Base-by-base conservation (phyloP, 2,888 invertebrate species). In the Lasioglossum pauxillum region DNA sequence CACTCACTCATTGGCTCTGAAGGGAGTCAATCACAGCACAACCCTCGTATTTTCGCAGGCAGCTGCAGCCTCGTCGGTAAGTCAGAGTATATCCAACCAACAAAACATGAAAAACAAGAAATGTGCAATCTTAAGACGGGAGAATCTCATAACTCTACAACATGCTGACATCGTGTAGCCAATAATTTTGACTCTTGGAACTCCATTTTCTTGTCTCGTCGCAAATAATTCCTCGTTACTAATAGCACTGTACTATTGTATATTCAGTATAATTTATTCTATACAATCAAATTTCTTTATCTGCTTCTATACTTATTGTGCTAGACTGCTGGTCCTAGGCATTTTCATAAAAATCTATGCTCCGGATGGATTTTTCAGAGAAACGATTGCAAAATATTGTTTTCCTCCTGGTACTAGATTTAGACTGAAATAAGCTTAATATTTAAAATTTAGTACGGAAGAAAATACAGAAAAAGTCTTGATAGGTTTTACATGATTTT, bases 21-120 rank as follows among this genome's bases (percentile, higher is more conserved):
- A 93, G 94, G 93, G 94, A 94, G 94, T 93, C 93, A 93, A 93
- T 93, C 92, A 93, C 93, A 93, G 93, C 93, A 94, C 94, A 94
- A 89, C 93, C 92, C 93, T 94, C 93, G 92, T 93, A 92, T 92
- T 94, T 92, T 94, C 93, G 90, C 93, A 93, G 92, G 93, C 93
- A 88, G 92, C 92, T 90, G 91, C 91, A 93, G 93, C 92, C 92
- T 93, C 92, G 92, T 92, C 88, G 94, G 94, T 94, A 94, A 94
- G 94, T 94, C 92, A 93, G 93, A 93, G 93, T 92, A 93, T 93
- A 94, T 93, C 89, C 93, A 94, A 92, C 91, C 90, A 93, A 92
- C 91, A 92, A 93, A 91, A 91, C 88, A 92, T 90, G 85, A 85
- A 90, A 88, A 90, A 92, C 90, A 91, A 90, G 88, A 90, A 90